These are phyloP conservation scores for Proteles cristata DNA, from an alignment of 2,113 vertebrate genomes.

Conservation along the genomic window DNA sequence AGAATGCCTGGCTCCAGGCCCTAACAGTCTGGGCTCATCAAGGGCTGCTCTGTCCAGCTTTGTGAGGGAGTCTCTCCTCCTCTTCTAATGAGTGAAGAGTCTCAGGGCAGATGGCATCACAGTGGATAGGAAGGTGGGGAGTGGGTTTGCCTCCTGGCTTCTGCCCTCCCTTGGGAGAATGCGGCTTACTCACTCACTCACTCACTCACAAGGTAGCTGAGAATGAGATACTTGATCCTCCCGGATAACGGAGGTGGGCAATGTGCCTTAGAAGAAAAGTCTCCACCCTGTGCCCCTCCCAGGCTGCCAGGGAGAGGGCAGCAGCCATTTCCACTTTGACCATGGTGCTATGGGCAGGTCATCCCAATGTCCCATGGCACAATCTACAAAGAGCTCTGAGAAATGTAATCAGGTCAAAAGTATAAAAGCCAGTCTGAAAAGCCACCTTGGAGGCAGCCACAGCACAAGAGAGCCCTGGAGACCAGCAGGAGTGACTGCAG, in stretches of 20 bases:
- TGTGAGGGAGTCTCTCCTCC: neutral
- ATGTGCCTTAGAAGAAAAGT: neutral
- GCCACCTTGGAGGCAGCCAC: neutral
- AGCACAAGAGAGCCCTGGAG: neutral
- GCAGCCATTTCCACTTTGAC: neutral
- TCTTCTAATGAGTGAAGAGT: neutral
- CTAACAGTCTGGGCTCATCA: accelerated
- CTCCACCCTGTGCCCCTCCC: accelerated
- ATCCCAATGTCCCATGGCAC: too few relatives aligned
- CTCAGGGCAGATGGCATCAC: neutral
- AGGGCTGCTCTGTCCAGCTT: neutral
- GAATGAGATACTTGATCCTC: neutral
- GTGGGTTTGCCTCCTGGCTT: neutral
- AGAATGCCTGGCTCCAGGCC: neutral
- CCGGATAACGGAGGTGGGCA: neutral
- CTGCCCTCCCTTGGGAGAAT: neutral
- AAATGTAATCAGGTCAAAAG: neutral
- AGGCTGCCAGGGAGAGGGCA: neutral
- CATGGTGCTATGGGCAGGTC: neutral
- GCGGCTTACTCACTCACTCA: neutral
- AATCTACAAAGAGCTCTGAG: neutral
- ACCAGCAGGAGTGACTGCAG: neutral
- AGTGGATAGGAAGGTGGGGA: neutral
- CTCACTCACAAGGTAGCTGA: neutral
- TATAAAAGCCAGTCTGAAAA: neutral